phyloP scores from a whole-genome alignment of 1,140 invertebrate genomes.

The Ceratosolen solmsi region DNA sequence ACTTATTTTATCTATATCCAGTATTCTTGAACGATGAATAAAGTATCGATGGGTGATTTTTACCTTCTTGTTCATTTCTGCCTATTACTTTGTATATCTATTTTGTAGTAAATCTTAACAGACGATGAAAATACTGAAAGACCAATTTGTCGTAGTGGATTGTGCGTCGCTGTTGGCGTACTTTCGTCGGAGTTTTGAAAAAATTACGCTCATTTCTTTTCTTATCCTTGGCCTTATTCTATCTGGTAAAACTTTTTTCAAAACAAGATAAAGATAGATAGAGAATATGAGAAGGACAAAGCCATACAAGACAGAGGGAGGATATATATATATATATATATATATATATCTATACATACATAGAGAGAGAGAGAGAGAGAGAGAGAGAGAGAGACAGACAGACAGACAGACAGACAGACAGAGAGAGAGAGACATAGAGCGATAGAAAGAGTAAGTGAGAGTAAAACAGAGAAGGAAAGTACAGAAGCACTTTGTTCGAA shows the following conservation, averaged over 20 bases:
- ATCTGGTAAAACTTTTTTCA: not conserved
- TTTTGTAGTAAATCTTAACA: not conserved
- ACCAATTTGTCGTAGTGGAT: constrained; percentile 7
- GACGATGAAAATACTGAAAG: not conserved
- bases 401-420: not conserved
- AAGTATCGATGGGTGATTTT: not conserved
- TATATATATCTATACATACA: too few relatives aligned
- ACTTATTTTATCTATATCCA: too few relatives aligned
- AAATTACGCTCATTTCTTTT: constrained; percentile 3
- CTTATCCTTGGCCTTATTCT: constrained; percentile 18
- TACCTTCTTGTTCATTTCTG: not conserved
- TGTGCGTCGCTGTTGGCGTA: not conserved
- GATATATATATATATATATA: too few relatives aligned
- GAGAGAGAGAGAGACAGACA: not conserved
- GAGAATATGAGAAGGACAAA: not conserved
- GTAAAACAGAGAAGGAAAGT: not conserved
- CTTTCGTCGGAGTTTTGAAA: not conserved
- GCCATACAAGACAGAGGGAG: not conserved
- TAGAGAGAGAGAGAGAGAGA: not conserved
- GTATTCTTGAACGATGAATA: too few relatives aligned
- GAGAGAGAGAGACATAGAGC: not conserved
- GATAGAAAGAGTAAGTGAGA: constrained; percentile 9
- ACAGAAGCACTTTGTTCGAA: constrained; percentile 44
- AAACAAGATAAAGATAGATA: not conserved
- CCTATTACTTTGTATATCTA: not conserved